These are phyloP conservation scores for Otolemur crassicaudatus DNA, from an alignment of 2,797 vertebrate species.

Conservation along the genomic window DNA sequence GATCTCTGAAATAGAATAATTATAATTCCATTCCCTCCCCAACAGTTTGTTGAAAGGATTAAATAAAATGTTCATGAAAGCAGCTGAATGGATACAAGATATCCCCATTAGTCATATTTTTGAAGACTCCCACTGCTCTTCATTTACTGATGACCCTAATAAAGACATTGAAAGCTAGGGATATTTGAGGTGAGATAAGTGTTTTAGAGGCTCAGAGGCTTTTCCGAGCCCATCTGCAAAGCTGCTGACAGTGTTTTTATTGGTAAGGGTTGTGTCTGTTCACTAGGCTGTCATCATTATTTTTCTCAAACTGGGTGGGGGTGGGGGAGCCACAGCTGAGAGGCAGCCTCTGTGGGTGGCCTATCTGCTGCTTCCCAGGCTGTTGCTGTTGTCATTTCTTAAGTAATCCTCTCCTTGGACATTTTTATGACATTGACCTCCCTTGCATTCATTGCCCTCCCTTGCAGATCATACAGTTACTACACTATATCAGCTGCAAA, in stretches of 20 bases:
- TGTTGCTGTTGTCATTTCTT: neutral
- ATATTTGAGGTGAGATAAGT: neutral
- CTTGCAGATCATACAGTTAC: neutral
- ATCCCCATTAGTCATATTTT: neutral
- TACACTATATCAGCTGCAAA: neutral
- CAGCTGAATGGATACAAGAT: neutral
- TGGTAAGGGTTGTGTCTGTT: neutral
- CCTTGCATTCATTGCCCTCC: neutral
- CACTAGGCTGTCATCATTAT: conserved; percentile 34
- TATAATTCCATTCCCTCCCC: neutral
- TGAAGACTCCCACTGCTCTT: neutral
- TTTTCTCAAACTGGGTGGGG: conserved; percentile 9
- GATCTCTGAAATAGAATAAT: neutral
- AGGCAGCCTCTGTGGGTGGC: conserved; percentile 35
- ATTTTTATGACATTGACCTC: neutral
- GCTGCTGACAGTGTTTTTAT: conserved; percentile 44
- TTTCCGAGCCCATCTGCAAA: conserved; percentile 39
- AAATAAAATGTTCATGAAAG: neutral
- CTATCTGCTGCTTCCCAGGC: neutral
- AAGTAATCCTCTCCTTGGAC: neutral
- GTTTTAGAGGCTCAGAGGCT: neutral
- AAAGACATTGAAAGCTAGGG: neutral
- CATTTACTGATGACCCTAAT: neutral
- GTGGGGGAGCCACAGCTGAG: neutral
- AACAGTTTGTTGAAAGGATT: neutral